Conservation (phyloP, 2,888 invertebrate species). For the Phrixothrix hirtus region DNA sequence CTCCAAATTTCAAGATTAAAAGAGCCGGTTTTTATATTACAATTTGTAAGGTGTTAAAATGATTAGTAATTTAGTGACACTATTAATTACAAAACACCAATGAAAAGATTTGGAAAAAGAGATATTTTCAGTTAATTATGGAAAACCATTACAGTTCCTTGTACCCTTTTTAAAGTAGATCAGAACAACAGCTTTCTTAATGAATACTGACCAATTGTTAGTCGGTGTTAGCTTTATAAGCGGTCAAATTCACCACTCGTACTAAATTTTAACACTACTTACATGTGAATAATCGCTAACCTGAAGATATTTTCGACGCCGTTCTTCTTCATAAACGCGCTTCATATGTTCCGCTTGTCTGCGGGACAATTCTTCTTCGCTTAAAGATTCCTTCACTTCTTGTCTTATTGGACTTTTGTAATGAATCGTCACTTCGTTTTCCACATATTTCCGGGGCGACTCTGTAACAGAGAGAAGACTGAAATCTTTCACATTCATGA, state of each 20-base stretch:
- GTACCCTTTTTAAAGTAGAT: constrained; percentile 3
- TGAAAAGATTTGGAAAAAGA: no score
- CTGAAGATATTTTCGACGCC: constrained; percentile 87
- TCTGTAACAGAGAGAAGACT: constrained; percentile 59
- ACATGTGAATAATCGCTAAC: constrained; percentile 53
- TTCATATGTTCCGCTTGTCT: constrained; percentile 91
- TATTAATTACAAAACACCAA: neutral
- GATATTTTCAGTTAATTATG: neutral
- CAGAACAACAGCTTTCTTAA: neutral
- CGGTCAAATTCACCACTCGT: constrained; percentile 5
- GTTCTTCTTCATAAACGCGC: constrained; percentile 85
- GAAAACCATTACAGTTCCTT: neutral
- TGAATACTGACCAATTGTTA: constrained; percentile 22
- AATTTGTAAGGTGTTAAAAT: neutral
- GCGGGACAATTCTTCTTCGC: constrained; percentile 85
- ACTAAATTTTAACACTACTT: constrained; percentile 31
- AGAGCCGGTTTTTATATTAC: neutral
- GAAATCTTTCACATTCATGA: neutral
- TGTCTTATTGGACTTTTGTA: constrained; percentile 87
- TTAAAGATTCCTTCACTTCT: constrained; percentile 82
- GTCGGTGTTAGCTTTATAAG: constrained; percentile 16
- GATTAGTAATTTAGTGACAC: neutral
- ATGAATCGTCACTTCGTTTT: constrained; percentile 92
- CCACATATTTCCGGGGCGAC: constrained; percentile 86
- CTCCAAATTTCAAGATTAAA: neutral